A percentile compares a stretch with the other conserved stretches of the same genome.
phyloP scores from a whole-genome alignment of 2,113 vertebrate genomes.

The Donacobius atricapilla region DNA sequence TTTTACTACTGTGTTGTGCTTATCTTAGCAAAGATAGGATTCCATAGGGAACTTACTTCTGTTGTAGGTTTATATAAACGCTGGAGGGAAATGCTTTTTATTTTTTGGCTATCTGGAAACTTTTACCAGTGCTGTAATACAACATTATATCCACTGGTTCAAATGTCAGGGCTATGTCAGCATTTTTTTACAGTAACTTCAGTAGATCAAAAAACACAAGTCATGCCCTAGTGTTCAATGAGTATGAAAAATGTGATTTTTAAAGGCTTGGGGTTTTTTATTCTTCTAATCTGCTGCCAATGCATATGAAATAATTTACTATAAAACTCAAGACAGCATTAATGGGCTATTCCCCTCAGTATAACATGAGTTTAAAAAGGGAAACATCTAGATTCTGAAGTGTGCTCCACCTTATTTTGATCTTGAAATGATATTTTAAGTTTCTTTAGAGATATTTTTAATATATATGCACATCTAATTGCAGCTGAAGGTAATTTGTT shows the following conservation, averaged over 20 bases:
- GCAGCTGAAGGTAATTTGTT: not conserved
- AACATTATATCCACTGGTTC: not conserved
- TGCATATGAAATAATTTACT: not conserved
- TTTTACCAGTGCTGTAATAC: not conserved
- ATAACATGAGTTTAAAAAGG: not conserved
- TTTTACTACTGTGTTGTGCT: not conserved
- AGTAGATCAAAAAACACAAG: not conserved
- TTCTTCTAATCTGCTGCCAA: not conserved
- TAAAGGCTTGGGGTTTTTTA: not conserved
- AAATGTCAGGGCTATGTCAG: not conserved
- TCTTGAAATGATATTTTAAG: not conserved
- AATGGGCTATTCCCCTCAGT: not conserved
- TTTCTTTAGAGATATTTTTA: not conserved
- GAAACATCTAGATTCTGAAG: not conserved
- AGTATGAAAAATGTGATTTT: not conserved
- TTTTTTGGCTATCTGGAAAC: not conserved
- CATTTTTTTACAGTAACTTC: not conserved
- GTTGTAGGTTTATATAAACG: not conserved
- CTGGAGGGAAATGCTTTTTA: not conserved
- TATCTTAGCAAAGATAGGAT: not conserved
- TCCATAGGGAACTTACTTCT: not conserved
- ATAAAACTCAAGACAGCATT: not conserved
- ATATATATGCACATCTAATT: not conserved
- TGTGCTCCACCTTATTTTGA: not conserved
- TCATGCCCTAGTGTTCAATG: not conserved